phyloP scores from a whole-genome alignment of 2,113 vertebrate species.

The Perccottus glenii region DNA sequence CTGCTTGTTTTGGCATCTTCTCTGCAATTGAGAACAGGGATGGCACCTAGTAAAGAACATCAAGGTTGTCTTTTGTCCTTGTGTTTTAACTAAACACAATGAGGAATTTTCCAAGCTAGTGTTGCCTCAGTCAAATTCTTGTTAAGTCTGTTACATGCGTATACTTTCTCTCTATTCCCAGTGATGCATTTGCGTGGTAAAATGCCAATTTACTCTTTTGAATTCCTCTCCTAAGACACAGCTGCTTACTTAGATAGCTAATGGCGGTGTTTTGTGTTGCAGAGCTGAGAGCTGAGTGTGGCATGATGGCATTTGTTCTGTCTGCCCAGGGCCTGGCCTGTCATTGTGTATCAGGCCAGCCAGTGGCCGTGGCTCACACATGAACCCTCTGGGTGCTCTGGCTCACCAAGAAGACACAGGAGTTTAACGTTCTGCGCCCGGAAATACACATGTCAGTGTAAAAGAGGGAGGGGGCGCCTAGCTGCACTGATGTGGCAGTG shows the following conservation, averaged over 20 bases:
- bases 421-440: constrained; percentile 39
- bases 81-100: constrained; percentile 22
- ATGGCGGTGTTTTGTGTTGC: constrained; percentile 48
- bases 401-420: constrained; percentile 43
- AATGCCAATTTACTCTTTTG: constrained; percentile 43
- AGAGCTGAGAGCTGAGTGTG: constrained; percentile 25
- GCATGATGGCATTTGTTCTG: constrained; percentile 67
- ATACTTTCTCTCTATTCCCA: constrained; percentile 22
- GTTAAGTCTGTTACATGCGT: constrained; percentile 38
- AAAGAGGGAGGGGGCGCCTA: neutral
- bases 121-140: constrained; percentile 24
- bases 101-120: constrained; percentile 30
- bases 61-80: constrained; percentile 32
- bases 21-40: constrained; percentile 22
- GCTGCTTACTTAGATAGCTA: constrained; percentile 49
- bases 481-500: constrained; percentile 20
- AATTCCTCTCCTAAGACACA: constrained; percentile 45
- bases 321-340: constrained; percentile 60
- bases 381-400: constrained; percentile 45
- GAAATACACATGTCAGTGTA: constrained; percentile 29
- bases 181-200: constrained; percentile 36
- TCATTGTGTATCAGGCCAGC: constrained; percentile 61
- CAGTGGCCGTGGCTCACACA: constrained; percentile 65
- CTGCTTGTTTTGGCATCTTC: constrained; percentile 2
- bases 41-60: constrained; percentile 15